Percentiles rank a stretch among this genome's conserved stretches.
phyloP scores from a whole-genome alignment of 2,113 vertebrate species.

The Camelus dromedarius region DNA sequence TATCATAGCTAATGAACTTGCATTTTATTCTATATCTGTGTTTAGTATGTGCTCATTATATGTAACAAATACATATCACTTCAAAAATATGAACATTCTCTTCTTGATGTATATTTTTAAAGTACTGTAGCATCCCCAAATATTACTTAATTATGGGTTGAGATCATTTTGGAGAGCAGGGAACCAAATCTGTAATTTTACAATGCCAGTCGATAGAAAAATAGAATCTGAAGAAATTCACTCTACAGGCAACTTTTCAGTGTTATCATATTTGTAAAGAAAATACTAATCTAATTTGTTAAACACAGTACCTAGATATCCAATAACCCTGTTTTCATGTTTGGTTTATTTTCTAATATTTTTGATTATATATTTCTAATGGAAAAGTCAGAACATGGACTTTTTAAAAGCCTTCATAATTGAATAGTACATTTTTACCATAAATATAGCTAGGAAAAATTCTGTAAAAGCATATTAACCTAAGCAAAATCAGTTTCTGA shows the following conservation, averaged over 20 bases:
- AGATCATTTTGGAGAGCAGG: background rate
- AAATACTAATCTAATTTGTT: background rate
- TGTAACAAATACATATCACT: background rate
- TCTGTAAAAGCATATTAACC: background rate
- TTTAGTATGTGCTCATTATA: background rate
- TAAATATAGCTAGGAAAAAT: background rate
- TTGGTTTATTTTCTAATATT: background rate
- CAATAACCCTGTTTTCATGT: background rate
- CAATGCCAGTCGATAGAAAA: background rate
- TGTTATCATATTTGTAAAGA: background rate
- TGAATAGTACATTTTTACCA: background rate
- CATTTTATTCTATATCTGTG: background rate
- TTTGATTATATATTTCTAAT: constrained; percentile 15
- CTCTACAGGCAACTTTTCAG: background rate
- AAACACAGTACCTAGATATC: background rate
- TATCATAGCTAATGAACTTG: background rate
- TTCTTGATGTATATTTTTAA: background rate
- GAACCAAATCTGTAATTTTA: constrained; percentile 21
- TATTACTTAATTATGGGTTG: background rate
- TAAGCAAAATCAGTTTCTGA: constrained; percentile 24
- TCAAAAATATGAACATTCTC: background rate
- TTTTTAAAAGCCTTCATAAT: background rate
- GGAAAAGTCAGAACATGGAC: background rate
- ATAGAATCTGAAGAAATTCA: background rate
- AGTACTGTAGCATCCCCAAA: background rate